Conservation (phyloP, 2,113 vertebrate species). For the Cebidichthys violaceus region DNA sequence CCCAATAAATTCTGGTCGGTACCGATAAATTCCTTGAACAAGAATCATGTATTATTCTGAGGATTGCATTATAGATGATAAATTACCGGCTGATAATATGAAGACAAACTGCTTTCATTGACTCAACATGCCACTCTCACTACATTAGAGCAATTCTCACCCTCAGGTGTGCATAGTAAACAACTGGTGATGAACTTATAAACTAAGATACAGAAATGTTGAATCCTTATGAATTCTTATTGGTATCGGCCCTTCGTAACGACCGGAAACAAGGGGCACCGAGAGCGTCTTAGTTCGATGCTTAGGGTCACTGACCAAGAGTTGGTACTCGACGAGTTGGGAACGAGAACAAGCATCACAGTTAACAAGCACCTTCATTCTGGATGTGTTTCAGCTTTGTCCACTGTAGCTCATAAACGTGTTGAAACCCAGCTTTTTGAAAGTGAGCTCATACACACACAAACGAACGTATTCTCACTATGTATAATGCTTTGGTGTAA, state of each 20-base stretch:
- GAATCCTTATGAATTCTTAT: too few relatives aligned
- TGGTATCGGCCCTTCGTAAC: not conserved
- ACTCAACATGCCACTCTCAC: not conserved
- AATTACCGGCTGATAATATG: not conserved
- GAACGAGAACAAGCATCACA: not conserved
- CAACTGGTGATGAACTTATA: not conserved
- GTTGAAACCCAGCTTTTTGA: conserved; percentile 24
- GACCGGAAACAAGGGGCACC: not conserved
- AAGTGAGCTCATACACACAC: conserved; percentile 30
- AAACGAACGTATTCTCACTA: conserved; percentile 34
- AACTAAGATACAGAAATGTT: not conserved
- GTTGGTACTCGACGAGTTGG: not conserved
- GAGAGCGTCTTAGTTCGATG: not conserved
- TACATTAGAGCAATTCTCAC: not conserved
- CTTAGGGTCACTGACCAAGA: not conserved
- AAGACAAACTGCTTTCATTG: not conserved
- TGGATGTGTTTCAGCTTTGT: conserved; percentile 34
- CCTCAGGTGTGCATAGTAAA: not conserved
- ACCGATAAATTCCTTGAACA: not conserved
- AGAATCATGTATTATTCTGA: not conserved
- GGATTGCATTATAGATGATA: not conserved
- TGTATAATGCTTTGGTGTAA: conserved; percentile 68
- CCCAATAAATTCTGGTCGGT: not conserved
- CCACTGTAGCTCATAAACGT: conserved; percentile 33
- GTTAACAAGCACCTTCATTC: not conserved